Evolutionary conservation across 2,113 vertebrate genomes (phyloP).

Genomic region (Chinchilla lanigera): DNA sequence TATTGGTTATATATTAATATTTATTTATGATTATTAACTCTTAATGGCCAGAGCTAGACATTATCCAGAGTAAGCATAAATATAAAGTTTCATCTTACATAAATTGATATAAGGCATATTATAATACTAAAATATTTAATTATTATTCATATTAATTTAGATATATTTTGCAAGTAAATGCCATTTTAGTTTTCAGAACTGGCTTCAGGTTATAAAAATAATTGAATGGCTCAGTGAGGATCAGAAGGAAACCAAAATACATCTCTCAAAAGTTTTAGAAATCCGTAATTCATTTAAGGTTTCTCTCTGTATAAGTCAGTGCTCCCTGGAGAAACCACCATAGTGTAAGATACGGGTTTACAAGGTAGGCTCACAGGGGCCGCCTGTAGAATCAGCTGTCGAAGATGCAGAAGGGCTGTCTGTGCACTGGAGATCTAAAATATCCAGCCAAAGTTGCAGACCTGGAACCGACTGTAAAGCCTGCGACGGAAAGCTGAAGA

Average conservation of each 20-base stretch:
- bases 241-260: background rate
- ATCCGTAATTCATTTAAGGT: background rate
- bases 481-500: background rate
- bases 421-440: background rate
- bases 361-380: background rate
- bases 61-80: background rate
- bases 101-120: background rate
- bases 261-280: background rate
- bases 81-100: background rate
- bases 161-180: background rate
- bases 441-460: background rate
- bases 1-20: background rate
- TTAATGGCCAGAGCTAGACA: background rate
- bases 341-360: background rate
- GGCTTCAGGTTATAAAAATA: background rate
- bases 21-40: background rate
- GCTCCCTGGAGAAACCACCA: background rate
- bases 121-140: background rate
- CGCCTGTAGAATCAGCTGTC: background rate
- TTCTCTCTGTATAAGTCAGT: background rate
- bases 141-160: background rate
- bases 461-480: background rate
- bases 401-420: background rate
- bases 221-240: background rate
- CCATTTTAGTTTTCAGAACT: background rate